Conservation (phyloP, 1,140 invertebrate species). For the Cherax quadricarinatus region DNA sequence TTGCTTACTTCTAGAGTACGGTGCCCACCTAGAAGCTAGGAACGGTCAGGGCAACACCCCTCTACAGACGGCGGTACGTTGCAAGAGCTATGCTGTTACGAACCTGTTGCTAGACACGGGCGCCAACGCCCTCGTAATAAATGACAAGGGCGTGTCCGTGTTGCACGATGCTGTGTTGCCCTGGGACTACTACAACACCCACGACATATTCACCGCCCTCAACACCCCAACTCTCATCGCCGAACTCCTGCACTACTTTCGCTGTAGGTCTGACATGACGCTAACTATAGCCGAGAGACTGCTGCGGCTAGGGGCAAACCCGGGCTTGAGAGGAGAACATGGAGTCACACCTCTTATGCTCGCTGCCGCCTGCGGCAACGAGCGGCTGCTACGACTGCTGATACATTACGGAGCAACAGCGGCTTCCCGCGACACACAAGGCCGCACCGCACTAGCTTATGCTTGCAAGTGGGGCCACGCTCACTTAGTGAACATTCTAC, state of each 20-base stretch:
- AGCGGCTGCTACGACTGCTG: constrained; percentile 40
- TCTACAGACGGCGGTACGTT: constrained; percentile 62
- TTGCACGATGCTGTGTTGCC: constrained; percentile 66
- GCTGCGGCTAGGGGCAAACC: constrained; percentile 29
- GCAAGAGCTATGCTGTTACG: constrained; percentile 26
- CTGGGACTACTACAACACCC: constrained; percentile 70
- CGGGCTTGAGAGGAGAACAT: constrained; percentile 24
- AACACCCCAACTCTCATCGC: constrained; percentile 56
- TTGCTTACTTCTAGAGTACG: constrained; percentile 42
- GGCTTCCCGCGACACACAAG: constrained; percentile 20
- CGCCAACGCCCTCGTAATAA: constrained; percentile 24
- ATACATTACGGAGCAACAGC: constrained; percentile 39
- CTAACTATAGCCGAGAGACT: constrained; percentile 27
- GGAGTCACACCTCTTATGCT: constrained; percentile 70
- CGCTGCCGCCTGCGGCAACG: constrained; percentile 50
- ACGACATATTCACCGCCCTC: constrained; percentile 67
- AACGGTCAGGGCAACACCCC: constrained; percentile 60
- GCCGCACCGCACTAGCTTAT: constrained; percentile 64
- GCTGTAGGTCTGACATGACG: not conserved
- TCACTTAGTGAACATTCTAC: constrained; percentile 35
- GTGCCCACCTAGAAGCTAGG: constrained; percentile 46
- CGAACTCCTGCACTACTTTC: constrained; percentile 60
- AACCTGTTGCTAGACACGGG: constrained; percentile 51
- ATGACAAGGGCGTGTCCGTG: constrained; percentile 46
- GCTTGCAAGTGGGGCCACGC: constrained; percentile 60